phyloP scores from a whole-genome alignment of 2,888 invertebrate genomes.

The Cryptosula pallasiana region DNA sequence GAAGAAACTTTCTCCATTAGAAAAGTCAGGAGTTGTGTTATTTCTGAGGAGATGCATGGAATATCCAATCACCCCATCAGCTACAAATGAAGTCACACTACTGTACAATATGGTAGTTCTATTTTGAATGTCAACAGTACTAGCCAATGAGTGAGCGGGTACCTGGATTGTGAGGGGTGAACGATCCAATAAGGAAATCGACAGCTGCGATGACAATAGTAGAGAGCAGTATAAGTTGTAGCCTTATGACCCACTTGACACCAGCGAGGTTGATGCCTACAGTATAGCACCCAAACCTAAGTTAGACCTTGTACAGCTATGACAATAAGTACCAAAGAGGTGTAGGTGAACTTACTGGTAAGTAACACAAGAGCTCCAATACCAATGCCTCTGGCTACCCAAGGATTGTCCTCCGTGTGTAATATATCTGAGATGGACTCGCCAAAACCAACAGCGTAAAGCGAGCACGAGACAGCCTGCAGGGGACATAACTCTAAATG shows the following conservation, averaged over 20 bases:
- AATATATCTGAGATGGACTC: constrained; percentile 88
- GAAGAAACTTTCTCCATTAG: constrained; percentile 82
- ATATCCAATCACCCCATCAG: constrained; percentile 81
- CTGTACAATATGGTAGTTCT: too few species aligned
- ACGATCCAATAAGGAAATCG: constrained; percentile 90
- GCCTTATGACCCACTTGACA: constrained; percentile 94
- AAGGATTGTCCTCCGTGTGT: constrained; percentile 58
- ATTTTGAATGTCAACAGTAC: too few species aligned
- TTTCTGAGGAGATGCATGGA: constrained; percentile 69
- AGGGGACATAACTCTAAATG: too few species aligned
- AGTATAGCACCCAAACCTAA: constrained; percentile 27
- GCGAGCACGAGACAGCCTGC: constrained; percentile 89
- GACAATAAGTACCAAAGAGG: neutral
- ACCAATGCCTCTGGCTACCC: constrained; percentile 83
- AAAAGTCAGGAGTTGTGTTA: constrained; percentile 76
- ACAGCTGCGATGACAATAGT: constrained; percentile 80
- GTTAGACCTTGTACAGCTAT: neutral
- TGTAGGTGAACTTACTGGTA: constrained; percentile 57
- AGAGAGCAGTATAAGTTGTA: constrained; percentile 82
- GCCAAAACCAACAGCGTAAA: constrained; percentile 93
- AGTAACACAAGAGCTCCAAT: constrained; percentile 78
- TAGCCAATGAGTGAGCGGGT: too few species aligned
- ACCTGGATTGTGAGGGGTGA: constrained; percentile 67
- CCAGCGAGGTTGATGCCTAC: constrained; percentile 85
- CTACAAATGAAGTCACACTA: constrained; percentile 60